These are phyloP conservation scores for Athetis lepigone DNA, from an alignment of 2,888 invertebrate genomes.

Conservation along the genomic window DNA sequence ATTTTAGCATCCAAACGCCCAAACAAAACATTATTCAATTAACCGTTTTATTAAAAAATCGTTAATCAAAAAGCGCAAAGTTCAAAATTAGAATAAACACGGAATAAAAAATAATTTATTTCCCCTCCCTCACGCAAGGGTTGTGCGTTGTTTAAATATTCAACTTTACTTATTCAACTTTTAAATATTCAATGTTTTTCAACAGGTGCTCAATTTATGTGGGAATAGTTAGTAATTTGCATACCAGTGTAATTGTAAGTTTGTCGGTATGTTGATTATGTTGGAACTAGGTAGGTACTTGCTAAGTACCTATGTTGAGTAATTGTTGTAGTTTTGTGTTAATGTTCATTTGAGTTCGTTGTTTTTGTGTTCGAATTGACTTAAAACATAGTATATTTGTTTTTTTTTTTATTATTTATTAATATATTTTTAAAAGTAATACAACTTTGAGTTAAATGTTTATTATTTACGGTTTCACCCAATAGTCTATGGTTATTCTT, in stretches of 20 bases:
- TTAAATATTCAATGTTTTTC: constrained; percentile 55
- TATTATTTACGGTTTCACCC: no score
- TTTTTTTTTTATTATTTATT: no score
- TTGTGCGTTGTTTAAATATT: constrained; percentile 61
- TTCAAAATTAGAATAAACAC: constrained; percentile 48
- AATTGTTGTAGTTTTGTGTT: constrained; percentile 2
- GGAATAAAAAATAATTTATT: not conserved
- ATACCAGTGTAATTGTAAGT: constrained; percentile 63
- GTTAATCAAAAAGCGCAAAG: constrained; percentile 31
- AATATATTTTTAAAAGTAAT: no score
- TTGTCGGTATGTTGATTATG: constrained; percentile 25
- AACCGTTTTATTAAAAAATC: constrained; percentile 18
- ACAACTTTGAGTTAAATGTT: no score
- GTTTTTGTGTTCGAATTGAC: no score
- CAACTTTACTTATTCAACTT: no score
- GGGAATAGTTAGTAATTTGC: constrained; percentile 79
- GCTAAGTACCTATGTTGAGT: constrained; percentile 16
- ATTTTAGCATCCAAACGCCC: no score
- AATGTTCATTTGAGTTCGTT: not conserved
- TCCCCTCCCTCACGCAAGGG: constrained; percentile 55
- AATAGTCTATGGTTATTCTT: no score
- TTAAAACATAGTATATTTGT: no score
- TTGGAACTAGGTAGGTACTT: not conserved
- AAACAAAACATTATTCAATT: not conserved
- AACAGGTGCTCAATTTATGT: constrained; percentile 86